Conservation (phyloP, 2,888 invertebrate genomes). For the Augiades crinisus region DNA sequence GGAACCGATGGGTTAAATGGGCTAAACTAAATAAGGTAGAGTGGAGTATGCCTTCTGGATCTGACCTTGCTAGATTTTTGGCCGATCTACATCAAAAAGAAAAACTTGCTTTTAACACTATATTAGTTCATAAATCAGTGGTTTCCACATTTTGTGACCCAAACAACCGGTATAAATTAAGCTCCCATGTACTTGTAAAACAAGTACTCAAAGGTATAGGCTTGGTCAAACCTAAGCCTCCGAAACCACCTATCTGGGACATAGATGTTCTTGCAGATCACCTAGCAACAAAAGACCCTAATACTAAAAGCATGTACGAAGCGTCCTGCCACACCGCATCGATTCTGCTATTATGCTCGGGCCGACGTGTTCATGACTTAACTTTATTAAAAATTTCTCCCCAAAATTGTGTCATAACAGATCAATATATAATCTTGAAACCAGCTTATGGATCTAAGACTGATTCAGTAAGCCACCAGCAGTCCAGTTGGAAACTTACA, state of each 20-base stretch:
- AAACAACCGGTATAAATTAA: slow-evolving; percentile 1
- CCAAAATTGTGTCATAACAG: not conserved
- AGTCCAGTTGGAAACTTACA: not conserved
- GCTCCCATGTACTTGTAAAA: not conserved
- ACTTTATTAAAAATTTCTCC: slow-evolving; percentile 1
- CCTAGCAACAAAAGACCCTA: slow-evolving; percentile 28
- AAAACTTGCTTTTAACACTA: not conserved
- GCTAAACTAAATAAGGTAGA: not conserved
- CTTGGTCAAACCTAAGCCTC: not conserved
- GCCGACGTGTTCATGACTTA: slow-evolving; percentile 5
- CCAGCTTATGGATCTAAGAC: not conserved
- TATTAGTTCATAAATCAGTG: slow-evolving; percentile 1
- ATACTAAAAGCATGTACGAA: slow-evolving; percentile 25
- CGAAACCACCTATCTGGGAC: not conserved
- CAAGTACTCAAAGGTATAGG: not conserved
- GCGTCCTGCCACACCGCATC: not conserved
- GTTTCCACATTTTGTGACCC: slow-evolving; percentile 1
- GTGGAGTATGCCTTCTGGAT: not conserved
- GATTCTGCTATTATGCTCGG: slow-evolving; percentile 7
- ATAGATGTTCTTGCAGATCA: not conserved
- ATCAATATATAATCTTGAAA: not conserved
- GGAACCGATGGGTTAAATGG: not conserved
- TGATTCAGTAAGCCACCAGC: not conserved
- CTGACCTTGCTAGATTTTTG: not conserved
- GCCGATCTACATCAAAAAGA: not conserved